These are phyloP conservation scores for Leptodactylus fallax DNA, from an alignment of 2,797 vertebrate species.

Conservation along the genomic window DNA sequence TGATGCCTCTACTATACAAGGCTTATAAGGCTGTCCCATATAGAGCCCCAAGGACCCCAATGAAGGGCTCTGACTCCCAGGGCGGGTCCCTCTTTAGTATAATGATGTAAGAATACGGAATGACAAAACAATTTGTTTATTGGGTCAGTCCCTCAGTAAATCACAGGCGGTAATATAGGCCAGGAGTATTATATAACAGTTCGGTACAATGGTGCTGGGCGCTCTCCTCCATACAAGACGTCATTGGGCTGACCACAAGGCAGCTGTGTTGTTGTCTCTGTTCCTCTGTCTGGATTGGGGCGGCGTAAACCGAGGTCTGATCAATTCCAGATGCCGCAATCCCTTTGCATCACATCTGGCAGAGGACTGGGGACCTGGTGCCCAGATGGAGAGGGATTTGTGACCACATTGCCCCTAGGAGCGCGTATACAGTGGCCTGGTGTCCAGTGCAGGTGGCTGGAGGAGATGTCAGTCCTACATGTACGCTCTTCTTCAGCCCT, in stretches of 20 bases:
- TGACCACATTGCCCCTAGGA: neutral
- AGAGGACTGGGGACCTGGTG: neutral
- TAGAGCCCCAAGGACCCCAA: neutral
- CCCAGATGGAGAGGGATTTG: neutral
- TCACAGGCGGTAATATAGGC: neutral
- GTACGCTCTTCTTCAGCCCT: too few relatives aligned
- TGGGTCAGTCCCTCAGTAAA: neutral
- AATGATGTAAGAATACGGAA: neutral
- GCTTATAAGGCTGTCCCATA: neutral
- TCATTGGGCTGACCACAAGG: slow-evolving; percentile 52
- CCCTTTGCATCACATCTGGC: slow-evolving; percentile 5
- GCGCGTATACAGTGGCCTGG: neutral
- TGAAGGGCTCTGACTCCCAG: neutral
- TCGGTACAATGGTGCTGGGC: neutral
- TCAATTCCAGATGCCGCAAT: slow-evolving; percentile 43
- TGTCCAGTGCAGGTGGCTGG: slow-evolving; percentile 20
- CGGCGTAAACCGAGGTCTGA: slow-evolving; percentile 23
- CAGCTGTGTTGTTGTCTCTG: slow-evolving; percentile 60
- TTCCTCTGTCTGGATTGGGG: slow-evolving; percentile 11
- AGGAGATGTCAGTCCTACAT: neutral
- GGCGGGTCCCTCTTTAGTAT: neutral
- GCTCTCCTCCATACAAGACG: slow-evolving; percentile 31
- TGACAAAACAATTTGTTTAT: neutral
- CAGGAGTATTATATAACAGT: neutral
- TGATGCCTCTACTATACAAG: neutral